These are phyloP conservation scores for Acrocephalus arundinaceus DNA, from an alignment of 2,113 vertebrate genomes.

Conservation along the genomic window DNA sequence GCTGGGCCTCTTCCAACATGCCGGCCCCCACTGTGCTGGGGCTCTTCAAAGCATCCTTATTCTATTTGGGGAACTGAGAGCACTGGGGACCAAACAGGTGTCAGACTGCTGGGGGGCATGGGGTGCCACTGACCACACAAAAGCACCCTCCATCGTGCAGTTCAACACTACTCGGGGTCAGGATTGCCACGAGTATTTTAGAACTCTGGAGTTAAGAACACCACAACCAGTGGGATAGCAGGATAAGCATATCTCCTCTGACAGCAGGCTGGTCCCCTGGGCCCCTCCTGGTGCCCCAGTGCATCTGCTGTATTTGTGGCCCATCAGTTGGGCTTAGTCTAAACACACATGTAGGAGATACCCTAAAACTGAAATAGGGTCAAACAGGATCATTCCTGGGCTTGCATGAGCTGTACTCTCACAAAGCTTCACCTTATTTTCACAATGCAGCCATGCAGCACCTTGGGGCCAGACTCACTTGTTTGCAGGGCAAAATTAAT, in stretches of 20 bases:
- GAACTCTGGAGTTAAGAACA: background rate
- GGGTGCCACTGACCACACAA: background rate
- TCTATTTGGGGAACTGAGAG: background rate
- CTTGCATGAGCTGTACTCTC: accelerated
- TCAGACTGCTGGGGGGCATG: background rate
- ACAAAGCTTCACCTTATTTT: background rate
- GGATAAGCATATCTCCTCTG: accelerated
- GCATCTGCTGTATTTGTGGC: background rate
- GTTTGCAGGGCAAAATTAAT: background rate
- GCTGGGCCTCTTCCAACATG: accelerated
- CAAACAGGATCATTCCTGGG: background rate
- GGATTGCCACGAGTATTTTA: background rate
- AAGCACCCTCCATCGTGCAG: accelerated
- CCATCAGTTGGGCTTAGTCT: background rate
- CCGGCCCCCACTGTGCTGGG: accelerated
- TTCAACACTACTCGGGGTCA: accelerated
- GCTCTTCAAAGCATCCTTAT: background rate
- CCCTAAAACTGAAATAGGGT: background rate
- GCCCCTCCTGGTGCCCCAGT: accelerated
- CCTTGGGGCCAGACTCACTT: background rate
- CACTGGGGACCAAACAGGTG: background rate
- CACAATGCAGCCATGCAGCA: background rate
- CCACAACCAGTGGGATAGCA: background rate
- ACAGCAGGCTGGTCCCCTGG: background rate
- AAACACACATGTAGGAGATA: no score